Base-by-base conservation (phyloP, 2,797 vertebrate genomes). In the Xenentodon cancila region DNA sequence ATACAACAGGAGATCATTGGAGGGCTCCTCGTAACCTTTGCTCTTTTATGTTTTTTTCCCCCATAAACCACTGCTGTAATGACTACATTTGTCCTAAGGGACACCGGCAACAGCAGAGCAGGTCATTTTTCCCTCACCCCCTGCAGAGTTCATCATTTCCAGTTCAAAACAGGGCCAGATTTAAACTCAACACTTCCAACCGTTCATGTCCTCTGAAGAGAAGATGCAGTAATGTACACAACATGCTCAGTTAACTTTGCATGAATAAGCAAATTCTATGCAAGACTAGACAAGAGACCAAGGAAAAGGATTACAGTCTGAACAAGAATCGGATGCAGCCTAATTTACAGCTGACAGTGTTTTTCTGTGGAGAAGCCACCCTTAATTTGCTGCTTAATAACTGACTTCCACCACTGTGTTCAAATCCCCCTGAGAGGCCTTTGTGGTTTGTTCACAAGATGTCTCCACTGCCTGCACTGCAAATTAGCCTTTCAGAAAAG, bases 321-420 rank as follows among this genome's bases (percentile, higher is more conserved):
- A 80, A 75, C 75, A 53, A 77, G 79, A 87, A 89, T 81, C 77
- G 78, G 77, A 84, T 86, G 68, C 85, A 82, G 86, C 80, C 92
- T 91, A 88, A 85, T 92, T 94, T 92, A 91, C 79, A 86, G 82
- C 89, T 69, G 84, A 88, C 92, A 68, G 71, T 87, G 84, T 91
- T 92, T 93, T 88, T 88, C 85, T 88, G 71, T 72, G 68, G 84
- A 91, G 90, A 92, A 93, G 90, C 91, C 77, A 68, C 81, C 90
- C 85, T 86, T 96, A 94, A 96, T 96, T 95, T 95, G 93, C 94
- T 94, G 93, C 94, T 95, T 95, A 96, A 97, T 96, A 96, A 96
- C 94, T 93, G 95, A 96, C 95, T 96, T 95, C 91, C 92, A 82
- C 91, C 66, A 73, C 79, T 77, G 68, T 92, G 94, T 94, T 92